Percentiles rank a stretch among this genome's conserved stretches.
Evolutionary conservation across 2,797 vertebrate genomes (phyloP).

Genomic region (Atherinosoma microstoma): DNA sequence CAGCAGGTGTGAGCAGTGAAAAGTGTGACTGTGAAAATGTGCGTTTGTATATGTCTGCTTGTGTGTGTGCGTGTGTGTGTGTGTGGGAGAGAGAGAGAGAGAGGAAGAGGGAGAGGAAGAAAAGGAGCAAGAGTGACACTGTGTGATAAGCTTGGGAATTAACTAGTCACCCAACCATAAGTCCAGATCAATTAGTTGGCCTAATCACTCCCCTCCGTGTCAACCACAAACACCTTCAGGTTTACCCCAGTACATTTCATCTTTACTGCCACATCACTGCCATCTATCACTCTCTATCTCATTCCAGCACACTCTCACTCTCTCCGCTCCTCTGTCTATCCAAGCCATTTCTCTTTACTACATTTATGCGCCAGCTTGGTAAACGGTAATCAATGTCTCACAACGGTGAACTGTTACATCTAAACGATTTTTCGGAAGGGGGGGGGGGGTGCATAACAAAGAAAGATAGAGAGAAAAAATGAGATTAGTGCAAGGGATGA

Average conservation of each 20-base stretch:
- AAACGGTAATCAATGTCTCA: slow-evolving; percentile 86
- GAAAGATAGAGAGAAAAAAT: not conserved
- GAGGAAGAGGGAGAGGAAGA: not conserved
- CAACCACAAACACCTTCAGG: slow-evolving; percentile 53
- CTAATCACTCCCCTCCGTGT: slow-evolving; percentile 57
- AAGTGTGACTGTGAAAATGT: slow-evolving; percentile 41
- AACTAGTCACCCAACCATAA: slow-evolving; percentile 46
- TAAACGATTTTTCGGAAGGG: slow-evolving; percentile 65
- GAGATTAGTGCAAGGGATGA: slow-evolving; percentile 1
- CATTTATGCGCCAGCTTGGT: slow-evolving; percentile 78
- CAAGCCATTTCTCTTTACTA: slow-evolving; percentile 54
- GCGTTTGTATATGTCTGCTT: slow-evolving; percentile 10
- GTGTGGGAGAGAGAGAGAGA: slow-evolving; percentile 9
- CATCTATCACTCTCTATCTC: slow-evolving; percentile 58
- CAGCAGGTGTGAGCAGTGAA: slow-evolving; percentile 62
- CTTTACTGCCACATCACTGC: slow-evolving; percentile 61
- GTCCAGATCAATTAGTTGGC: slow-evolving; percentile 73
- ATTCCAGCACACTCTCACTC: slow-evolving; percentile 15
- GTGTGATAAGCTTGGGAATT: slow-evolving; percentile 26
- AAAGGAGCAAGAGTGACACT: not conserved
- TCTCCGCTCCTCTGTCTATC: slow-evolving; percentile 36
- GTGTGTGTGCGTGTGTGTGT: not conserved
- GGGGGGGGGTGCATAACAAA: slow-evolving; percentile 14
- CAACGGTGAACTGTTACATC: slow-evolving; percentile 72
- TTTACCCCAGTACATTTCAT: slow-evolving; percentile 68